Percentiles rank a stretch among this genome's conserved stretches.
These are phyloP conservation scores for Tyrannus savana DNA, from an alignment of 2,113 vertebrate genomes.

Conservation along the genomic window DNA sequence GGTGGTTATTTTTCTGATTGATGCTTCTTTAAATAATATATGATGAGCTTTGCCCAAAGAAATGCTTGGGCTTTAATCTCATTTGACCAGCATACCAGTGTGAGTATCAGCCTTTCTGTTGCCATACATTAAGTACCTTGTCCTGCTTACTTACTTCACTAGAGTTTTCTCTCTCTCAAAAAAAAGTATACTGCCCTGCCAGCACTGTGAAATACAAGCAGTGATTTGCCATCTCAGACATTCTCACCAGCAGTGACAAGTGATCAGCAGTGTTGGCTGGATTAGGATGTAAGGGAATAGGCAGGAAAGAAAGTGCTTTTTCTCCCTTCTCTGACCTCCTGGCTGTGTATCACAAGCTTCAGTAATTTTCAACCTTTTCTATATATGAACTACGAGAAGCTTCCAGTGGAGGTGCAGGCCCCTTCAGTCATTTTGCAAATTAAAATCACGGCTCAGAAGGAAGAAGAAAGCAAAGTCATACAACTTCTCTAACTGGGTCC, in stretches of 20 bases:
- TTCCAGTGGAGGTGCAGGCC: not conserved
- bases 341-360: not conserved
- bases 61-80: not conserved
- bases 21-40: not conserved
- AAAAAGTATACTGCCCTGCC: not conserved
- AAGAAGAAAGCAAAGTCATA: not conserved
- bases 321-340: not conserved
- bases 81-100: fast-evolving
- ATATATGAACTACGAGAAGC: not conserved
- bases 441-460: not conserved
- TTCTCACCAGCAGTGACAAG: not conserved
- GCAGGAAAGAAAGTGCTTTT: not conserved
- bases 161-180: not conserved
- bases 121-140: not conserved
- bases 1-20: not conserved
- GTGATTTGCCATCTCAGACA: not conserved
- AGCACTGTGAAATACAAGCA: not conserved
- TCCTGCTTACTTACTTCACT: not conserved
- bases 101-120: not conserved
- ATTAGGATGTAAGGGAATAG: not conserved
- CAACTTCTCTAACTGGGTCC: not conserved
- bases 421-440: not conserved
- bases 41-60: not conserved
- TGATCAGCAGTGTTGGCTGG: not conserved
- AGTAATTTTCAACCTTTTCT: not conserved